Evolutionary conservation across 1,140 invertebrate species (phyloP).

Genomic region (Polyergus mexicanus): DNA sequence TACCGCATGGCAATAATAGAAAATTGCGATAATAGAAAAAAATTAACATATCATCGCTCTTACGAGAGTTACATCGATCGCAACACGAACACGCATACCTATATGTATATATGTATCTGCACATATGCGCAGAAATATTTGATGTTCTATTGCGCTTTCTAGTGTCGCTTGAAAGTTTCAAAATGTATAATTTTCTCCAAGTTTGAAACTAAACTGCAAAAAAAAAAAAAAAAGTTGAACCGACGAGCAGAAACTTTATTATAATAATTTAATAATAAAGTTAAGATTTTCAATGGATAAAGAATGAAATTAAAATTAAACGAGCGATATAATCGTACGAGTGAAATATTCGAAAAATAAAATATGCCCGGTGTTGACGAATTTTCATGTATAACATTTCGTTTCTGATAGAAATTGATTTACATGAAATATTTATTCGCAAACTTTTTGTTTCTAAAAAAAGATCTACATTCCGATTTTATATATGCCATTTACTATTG

Average conservation of each 20-base stretch:
- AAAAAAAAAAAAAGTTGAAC: not conserved
- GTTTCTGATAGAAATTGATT: slow-evolving; percentile 2
- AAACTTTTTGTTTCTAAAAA: not conserved
- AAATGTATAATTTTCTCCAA: not conserved
- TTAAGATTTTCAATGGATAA: not conserved
- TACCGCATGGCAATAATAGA: not conserved
- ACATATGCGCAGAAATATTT: not conserved
- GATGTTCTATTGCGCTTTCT: not conserved
- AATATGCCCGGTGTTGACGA: not conserved
- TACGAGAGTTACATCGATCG: slow-evolving; percentile 1
- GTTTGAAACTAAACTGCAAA: not conserved
- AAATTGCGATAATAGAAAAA: slow-evolving; percentile 33
- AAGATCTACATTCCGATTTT: not conserved
- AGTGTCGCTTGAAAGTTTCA: not conserved
- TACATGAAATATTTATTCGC: not conserved
- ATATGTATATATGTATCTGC: too few species aligned
- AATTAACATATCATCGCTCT: slow-evolving; percentile 20
- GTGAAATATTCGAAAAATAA: not conserved
- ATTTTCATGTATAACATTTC: not conserved
- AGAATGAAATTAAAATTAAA: not conserved
- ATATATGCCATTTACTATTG: not conserved
- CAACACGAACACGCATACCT: not conserved
- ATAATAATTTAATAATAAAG: not conserved
- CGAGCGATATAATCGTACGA: not conserved
- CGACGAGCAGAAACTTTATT: not conserved